Evolutionary conservation across 1,140 invertebrate species (phyloP), one percentile per base, ranked within the genome.

Genomic region (Drosophila virilis): DNA sequence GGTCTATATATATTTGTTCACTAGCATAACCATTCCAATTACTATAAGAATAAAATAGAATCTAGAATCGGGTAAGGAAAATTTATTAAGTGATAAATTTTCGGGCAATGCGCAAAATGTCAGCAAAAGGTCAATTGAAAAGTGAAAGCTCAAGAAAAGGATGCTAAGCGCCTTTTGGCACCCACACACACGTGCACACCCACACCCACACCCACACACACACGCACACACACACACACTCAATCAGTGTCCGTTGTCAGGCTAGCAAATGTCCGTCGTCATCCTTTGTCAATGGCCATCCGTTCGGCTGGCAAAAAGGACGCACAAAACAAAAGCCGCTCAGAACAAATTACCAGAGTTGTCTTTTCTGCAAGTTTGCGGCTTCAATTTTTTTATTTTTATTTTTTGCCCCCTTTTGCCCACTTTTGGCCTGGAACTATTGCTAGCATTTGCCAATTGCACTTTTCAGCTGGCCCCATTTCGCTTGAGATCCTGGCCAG

Each of bases 51-150:
- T 52, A 45, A 40, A 15, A 58, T 32, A 38, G 22, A 60, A 59
- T 33, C 37, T 15, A 13, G 28, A 50, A 57, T 22, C 52, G 57
- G 13, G 22, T 5, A 38, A 54, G 55, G 65, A 42, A 83, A 83
- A 89, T 88, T 88, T 88, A 88, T 88, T 89, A 88, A 88, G 83
- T 89, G 83, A 88, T 88, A 88, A 88, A 88, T 88, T 88, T 88
- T 83, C 38, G 76, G 68, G 66, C 79, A 89, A 52, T 77, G 84
- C 66, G 77, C 68, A 80, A 89, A 76, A 77, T 88, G 83, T 89
- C 84, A 83, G 60, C 22, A 77, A 80, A 88, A 89, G 83, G 83
- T 88, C 83, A 88, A 88, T 88, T 82, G 83, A 79, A 89, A 88
- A 88, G 83, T 77, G 83, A 88, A 88, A 86, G 79, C 84, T 80